Percentiles rank a stretch among this genome's conserved stretches.
phyloP scores from a whole-genome alignment of 1,140 invertebrate genomes.

The Adelges cooleyi region DNA sequence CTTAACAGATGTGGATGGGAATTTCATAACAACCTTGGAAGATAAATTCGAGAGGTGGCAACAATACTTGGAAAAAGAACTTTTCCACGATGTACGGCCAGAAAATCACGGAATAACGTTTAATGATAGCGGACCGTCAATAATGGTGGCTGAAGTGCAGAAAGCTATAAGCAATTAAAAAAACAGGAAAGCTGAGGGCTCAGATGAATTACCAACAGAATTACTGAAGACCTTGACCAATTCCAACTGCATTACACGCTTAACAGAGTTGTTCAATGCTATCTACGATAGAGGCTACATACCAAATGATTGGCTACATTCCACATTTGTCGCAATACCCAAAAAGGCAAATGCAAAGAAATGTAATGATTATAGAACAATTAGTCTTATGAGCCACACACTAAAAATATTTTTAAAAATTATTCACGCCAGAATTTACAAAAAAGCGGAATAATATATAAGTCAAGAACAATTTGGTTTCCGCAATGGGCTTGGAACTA shows the following conservation, averaged over 20 bases:
- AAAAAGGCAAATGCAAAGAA: conserved; percentile 11
- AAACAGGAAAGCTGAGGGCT: conserved; percentile 7
- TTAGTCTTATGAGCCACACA: conserved; percentile 9
- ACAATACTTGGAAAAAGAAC: conserved; percentile 30
- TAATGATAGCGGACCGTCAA: background rate
- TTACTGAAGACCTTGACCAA: conserved; percentile 24
- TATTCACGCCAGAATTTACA: conserved; percentile 11
- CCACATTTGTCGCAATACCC: conserved; percentile 13
- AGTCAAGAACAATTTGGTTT: conserved; percentile 33
- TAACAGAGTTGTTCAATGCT: conserved; percentile 21
- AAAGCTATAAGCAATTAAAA: conserved; percentile 6
- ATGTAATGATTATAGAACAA: conserved; percentile 4
- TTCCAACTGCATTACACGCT: background rate
- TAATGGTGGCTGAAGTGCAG: background rate
- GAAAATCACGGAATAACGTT: background rate
- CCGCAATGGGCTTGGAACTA: conserved; percentile 30
- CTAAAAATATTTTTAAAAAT: conserved; percentile 27
- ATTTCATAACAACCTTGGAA: conserved; percentile 25
- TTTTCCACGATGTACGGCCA: background rate
- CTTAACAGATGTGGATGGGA: conserved; percentile 17
- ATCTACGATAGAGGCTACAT: conserved; percentile 28
- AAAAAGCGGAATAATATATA: conserved; percentile 15
- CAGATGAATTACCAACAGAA: conserved; percentile 15
- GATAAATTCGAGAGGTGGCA: conserved; percentile 29
- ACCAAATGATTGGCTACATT: conserved; percentile 28